A percentile compares a stretch with the other conserved stretches of the same genome.
Evolutionary conservation across 2,888 invertebrate species (phyloP).

Genomic region (Ceraclea dissimilis): DNA sequence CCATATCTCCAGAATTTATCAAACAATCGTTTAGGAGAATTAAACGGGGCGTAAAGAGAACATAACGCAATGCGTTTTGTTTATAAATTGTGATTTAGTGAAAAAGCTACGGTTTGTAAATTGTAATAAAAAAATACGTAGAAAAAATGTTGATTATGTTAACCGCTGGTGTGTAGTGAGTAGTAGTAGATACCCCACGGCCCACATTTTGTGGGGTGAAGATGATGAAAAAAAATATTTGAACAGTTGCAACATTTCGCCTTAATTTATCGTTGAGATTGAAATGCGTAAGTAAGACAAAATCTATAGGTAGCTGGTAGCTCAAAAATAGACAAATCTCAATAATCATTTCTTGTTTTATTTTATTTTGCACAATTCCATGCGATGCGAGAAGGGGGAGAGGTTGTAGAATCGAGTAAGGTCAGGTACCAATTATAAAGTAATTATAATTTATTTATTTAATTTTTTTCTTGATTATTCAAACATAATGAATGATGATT

Average conservation of each 20-base stretch:
- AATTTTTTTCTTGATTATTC: too few relatives aligned
- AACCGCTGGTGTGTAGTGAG: not conserved
- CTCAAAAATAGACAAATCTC: too few relatives aligned
- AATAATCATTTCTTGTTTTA: too few relatives aligned
- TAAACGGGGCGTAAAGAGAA: constrained; percentile 7
- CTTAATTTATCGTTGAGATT: not conserved
- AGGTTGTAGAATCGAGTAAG: too few relatives aligned
- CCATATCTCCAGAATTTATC: not conserved
- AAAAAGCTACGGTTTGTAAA: constrained; percentile 4
- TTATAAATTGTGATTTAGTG: constrained; percentile 15
- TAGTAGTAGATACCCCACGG: too few relatives aligned
- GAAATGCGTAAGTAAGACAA: not conserved
- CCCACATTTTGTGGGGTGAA: constrained; percentile 1
- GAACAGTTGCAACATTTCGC: constrained; percentile 21
- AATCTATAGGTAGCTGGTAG: too few relatives aligned
- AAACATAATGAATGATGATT: too few relatives aligned
- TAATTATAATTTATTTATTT: too few relatives aligned
- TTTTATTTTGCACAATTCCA: too few relatives aligned
- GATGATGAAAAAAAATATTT: constrained; percentile 19
- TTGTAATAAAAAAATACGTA: not conserved
- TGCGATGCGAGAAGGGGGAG: too few relatives aligned
- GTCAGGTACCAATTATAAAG: too few relatives aligned
- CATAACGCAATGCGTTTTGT: constrained; percentile 1
- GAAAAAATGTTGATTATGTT: not conserved
- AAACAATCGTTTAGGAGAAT: not conserved